A percentile compares a stretch with the other conserved stretches of the same genome.
Conservation (phyloP, 2,888 invertebrate species). For the Leucophenga maculata region DNA sequence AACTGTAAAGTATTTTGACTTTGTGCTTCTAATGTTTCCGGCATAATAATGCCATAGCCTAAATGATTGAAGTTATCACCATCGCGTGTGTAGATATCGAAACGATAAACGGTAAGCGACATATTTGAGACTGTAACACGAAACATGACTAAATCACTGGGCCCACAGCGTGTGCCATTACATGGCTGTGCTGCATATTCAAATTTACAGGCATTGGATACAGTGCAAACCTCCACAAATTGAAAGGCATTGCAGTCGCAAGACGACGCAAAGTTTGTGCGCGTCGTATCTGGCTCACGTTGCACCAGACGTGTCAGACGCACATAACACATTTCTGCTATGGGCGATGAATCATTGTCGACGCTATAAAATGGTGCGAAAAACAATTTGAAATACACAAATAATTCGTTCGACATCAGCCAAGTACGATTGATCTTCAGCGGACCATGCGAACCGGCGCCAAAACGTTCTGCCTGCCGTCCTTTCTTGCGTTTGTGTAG, state of each 20-base stretch:
- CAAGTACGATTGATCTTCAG: conserved; percentile 81
- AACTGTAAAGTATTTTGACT: conserved; percentile 55
- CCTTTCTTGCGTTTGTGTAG: conserved; percentile 75
- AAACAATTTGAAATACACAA: conserved; percentile 84
- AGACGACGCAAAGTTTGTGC: neutral
- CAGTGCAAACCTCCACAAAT: conserved; percentile 15
- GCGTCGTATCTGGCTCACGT: too few relatives aligned
- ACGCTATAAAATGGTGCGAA: conserved; percentile 77
- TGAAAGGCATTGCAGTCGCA: neutral
- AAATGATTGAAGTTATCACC: conserved; percentile 69
- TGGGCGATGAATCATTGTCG: conserved; percentile 4
- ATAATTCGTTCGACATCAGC: conserved; percentile 78
- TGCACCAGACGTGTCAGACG: neutral
- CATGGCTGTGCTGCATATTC: conserved; percentile 61
- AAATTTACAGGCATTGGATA: neutral
- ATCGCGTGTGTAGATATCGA: conserved; percentile 61
- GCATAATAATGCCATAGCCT: conserved; percentile 89
- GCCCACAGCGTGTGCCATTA: conserved; percentile 82
- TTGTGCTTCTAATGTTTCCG: conserved; percentile 76
- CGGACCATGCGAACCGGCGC: conserved; percentile 36
- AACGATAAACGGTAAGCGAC: conserved; percentile 82
- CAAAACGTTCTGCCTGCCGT: conserved; percentile 74
- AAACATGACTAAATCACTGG: conserved; percentile 82
- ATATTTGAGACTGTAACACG: conserved; percentile 82
- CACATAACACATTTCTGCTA: neutral